These are phyloP conservation scores for Onychostruthus taczanowskii DNA, from an alignment of 2,113 vertebrate genomes.

Conservation along the genomic window DNA sequence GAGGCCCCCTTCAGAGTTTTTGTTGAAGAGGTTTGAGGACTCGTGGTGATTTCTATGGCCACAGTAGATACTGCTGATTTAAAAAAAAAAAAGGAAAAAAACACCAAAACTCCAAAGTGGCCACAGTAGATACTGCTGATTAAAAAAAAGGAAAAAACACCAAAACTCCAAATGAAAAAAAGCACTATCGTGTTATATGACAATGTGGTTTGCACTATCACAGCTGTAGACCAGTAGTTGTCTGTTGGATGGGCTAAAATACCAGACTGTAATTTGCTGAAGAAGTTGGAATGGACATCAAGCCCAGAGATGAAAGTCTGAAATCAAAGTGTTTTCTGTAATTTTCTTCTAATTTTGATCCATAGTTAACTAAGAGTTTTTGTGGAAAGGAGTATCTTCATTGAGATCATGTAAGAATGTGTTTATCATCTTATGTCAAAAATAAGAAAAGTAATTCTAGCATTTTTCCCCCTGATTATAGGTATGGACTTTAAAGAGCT, in stretches of 20 bases:
- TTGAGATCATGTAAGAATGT: neutral
- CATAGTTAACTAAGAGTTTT: neutral
- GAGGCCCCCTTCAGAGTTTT: neutral
- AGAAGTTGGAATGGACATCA: neutral
- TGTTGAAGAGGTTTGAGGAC: neutral
- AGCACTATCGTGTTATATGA: neutral
- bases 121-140: neutral
- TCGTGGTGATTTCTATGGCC: neutral
- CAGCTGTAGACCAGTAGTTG: neutral
- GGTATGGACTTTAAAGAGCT: neutral
- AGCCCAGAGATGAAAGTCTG: neutral
- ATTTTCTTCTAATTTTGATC: neutral
- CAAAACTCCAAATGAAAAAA: neutral
- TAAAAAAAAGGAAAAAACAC: rapidly evolving
- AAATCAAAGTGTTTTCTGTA: neutral
- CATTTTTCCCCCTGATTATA: neutral
- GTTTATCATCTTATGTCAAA: neutral
- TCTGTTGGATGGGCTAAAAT: neutral
- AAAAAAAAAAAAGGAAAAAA: neutral
- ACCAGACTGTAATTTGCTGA: neutral
- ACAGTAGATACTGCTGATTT: neutral
- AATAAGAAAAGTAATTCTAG: neutral
- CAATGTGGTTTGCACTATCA: neutral
- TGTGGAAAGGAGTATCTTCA: neutral
- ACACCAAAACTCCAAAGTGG: neutral